phyloP scores from a whole-genome alignment of 2,797 vertebrate genomes.

The Hephaestus fuliginosus region DNA sequence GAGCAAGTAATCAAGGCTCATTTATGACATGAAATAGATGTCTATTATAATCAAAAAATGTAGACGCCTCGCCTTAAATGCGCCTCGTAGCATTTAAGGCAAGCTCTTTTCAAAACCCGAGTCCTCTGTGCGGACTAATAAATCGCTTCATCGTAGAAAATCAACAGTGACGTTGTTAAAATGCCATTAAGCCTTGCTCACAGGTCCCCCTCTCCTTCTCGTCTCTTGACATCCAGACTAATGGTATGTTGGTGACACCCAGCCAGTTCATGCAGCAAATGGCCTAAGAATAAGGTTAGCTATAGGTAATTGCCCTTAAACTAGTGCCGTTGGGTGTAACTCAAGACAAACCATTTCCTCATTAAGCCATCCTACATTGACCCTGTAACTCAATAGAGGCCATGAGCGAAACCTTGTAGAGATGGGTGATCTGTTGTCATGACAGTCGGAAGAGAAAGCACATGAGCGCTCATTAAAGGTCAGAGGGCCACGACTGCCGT shows the following conservation, averaged over 20 bases:
- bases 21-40: conserved; percentile 25
- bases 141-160: conserved; percentile 39
- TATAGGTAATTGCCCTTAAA: conserved; percentile 78
- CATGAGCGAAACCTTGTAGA: conserved; percentile 73
- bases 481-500: conserved; percentile 24
- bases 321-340: conserved; percentile 77
- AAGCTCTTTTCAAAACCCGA: conserved; percentile 30
- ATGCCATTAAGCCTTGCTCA: conserved; percentile 59
- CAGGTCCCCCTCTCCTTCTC: conserved; percentile 27
- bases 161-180: conserved; percentile 69
- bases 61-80: neutral
- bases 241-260: conserved; percentile 72
- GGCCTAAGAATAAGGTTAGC: conserved; percentile 78
- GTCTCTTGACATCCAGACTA: conserved; percentile 64
- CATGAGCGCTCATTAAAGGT: conserved; percentile 71
- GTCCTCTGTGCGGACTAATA: conserved; percentile 48
- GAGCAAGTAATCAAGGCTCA: conserved; percentile 27
- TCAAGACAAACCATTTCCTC: conserved; percentile 82
- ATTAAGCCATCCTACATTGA: conserved; percentile 78
- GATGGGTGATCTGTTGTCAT: conserved; percentile 80
- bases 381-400: conserved; percentile 75
- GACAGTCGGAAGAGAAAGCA: conserved; percentile 69
- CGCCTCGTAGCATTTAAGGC: conserved; percentile 20
- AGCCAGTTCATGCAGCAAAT: conserved; percentile 74
- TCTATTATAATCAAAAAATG: conserved; percentile 2